phyloP scores from a whole-genome alignment of 1,140 invertebrate genomes.

The Pomacea maculata region DNA sequence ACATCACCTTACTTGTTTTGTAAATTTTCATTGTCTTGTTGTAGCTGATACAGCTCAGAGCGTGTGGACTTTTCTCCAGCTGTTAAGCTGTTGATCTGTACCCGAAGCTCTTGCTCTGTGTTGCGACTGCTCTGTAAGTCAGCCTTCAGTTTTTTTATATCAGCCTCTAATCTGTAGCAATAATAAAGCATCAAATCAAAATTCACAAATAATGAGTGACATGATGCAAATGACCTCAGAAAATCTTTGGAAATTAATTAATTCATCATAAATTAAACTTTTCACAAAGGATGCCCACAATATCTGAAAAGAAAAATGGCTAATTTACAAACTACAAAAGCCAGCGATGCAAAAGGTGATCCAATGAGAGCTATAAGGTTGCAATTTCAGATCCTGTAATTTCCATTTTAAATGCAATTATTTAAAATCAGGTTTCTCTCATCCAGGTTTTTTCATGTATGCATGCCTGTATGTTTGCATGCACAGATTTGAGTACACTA shows the following conservation, averaged over 20 bases:
- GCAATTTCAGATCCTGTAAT: too few relatives aligned
- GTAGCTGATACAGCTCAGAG: constrained; percentile 79
- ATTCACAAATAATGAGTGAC: not conserved
- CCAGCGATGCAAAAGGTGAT: too few relatives aligned
- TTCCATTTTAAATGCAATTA: too few relatives aligned
- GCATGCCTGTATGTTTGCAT: too few relatives aligned
- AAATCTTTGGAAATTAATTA: not conserved
- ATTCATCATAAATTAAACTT: too few relatives aligned
- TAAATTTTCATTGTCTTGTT: constrained; percentile 83
- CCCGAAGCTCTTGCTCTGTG: constrained; percentile 83
- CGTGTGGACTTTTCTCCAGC: constrained; percentile 78
- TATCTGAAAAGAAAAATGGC: too few relatives aligned
- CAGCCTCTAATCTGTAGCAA: constrained; percentile 71
- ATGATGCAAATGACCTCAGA: not conserved
- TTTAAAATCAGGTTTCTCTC: too few relatives aligned
- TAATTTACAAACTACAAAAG: too few relatives aligned
- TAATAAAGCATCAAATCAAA: not conserved
- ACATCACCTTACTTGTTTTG: constrained; percentile 75
- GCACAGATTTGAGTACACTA: too few relatives aligned
- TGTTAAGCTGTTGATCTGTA: constrained; percentile 77
- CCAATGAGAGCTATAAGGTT: too few relatives aligned
- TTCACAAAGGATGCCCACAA: not conserved
- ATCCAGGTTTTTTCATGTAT: too few relatives aligned
- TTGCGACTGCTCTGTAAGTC: constrained; percentile 79
- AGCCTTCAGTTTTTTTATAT: constrained; percentile 82